Evolutionary conservation across 2,888 invertebrate genomes (phyloP), one percentile per base, ranked within the genome.

Genomic region (Lasioglossum leucozonium): DNA sequence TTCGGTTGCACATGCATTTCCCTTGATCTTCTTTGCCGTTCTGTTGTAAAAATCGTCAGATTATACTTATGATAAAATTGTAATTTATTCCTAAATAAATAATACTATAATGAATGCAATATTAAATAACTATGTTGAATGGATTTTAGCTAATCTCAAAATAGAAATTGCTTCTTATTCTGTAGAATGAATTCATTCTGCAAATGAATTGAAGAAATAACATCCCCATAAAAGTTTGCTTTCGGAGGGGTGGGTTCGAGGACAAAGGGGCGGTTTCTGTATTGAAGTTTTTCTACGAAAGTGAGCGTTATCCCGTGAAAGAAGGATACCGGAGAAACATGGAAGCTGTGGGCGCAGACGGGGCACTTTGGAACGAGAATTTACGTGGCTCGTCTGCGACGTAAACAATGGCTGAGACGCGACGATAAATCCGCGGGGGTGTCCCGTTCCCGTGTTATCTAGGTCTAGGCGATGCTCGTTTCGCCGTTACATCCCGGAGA

Each of bases 361-460:
- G 73, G 87, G 87, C 85, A 87, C 86, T 90, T 91, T 90, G 84
- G 79, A 88, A 87, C 55, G 82, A 72, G 86, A 85, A 91, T 92
- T 91, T 91, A 90, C 87, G 87, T 81, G 77, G 76, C 81, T 74
- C 79, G 79, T 62, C 81, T n/a, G 79, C 76, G 86, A 90, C 90
- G 89, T 91, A 91, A 92, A 92, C 91, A 93, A 92, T 91, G 89
- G 88, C 78, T 71, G 86, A 89, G 90, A 86, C 87, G 88, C 84
- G 90, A 84, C 89, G 88, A 92, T 92, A 93, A 92, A 92, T 92
- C 92, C 86, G 82, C 79, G 73, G 71, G 81, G 81, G 74, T 69
- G 78, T 82, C 58, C 69, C 78, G 69, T 80, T 78, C 51, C 71
- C 81, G 72, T 80, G 89, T 90, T 91, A 91, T 91, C 90, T 90